Percentiles rank a stretch among this genome's conserved stretches.
Evolutionary conservation across 2,888 invertebrate species (phyloP).

Genomic region (Phortica magna): DNA sequence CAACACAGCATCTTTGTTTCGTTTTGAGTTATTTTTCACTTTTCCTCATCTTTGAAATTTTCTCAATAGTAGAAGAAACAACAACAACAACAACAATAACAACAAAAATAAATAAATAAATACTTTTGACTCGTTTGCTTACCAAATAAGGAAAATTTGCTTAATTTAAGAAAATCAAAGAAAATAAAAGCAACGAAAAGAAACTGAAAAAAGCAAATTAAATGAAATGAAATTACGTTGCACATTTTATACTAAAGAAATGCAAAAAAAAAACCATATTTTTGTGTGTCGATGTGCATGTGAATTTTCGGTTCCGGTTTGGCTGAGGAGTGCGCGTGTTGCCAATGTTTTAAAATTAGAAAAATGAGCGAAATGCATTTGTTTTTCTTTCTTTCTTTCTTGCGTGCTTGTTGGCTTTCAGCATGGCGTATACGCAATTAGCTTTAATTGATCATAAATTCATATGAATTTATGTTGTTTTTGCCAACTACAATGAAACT

Average conservation of each 20-base stretch:
- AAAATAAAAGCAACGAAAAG: too few relatives aligned
- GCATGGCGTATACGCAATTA: not conserved
- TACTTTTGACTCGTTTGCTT: conserved; percentile 32
- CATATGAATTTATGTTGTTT: conserved; percentile 44
- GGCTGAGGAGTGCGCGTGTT: too few relatives aligned
- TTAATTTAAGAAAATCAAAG: conserved; percentile 1
- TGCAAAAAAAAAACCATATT: not conserved
- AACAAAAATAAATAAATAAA: not conserved
- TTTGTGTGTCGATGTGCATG: not conserved
- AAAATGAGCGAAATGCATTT: too few relatives aligned
- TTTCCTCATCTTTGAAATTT: not conserved
- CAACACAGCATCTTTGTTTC: too few relatives aligned
- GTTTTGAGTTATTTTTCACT: conserved; percentile 4
- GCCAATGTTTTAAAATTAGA: too few relatives aligned
- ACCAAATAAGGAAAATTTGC: conserved; percentile 52
- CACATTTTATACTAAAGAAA: not conserved
- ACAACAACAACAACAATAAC: too few relatives aligned
- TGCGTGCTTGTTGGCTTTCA: too few relatives aligned
- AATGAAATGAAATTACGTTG: not conserved
- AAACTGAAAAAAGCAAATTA: not conserved
- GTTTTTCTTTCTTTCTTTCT: too few relatives aligned
- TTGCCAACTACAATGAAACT: conserved; percentile 1
- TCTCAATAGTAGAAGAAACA: not conserved
- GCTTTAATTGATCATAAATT: conserved; percentile 47
- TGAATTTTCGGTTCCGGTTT: too few relatives aligned